These are phyloP conservation scores for Allobates femoralis DNA, from an alignment of 2,797 vertebrate species.

Conservation along the genomic window DNA sequence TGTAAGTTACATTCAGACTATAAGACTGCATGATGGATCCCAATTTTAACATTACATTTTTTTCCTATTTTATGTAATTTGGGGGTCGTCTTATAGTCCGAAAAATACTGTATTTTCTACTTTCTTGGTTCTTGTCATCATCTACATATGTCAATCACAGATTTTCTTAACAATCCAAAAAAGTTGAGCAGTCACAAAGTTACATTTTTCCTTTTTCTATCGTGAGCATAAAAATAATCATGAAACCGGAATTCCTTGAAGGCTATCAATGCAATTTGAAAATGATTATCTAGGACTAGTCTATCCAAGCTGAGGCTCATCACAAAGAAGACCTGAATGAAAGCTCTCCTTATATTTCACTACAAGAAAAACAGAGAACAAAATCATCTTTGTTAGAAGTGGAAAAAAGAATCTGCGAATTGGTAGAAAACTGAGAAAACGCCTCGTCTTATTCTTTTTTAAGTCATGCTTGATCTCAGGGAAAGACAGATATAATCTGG, in stretches of 20 bases:
- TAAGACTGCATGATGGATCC: too few relatives aligned
- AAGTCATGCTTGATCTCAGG: constrained; percentile 32
- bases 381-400: neutral
- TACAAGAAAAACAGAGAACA: neutral
- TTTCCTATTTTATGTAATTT: too few relatives aligned
- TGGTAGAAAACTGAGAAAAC: constrained; percentile 11
- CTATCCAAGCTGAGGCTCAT: neutral
- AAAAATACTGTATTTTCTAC: neutral
- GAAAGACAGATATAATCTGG: constrained; percentile 43
- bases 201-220: neutral
- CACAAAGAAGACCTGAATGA: constrained; percentile 16
- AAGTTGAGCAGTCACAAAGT: neutral
- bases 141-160: neutral
- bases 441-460: constrained; percentile 26
- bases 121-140: neutral
- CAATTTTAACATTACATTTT: too few relatives aligned
- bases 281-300: constrained; percentile 7
- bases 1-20: too few relatives aligned
- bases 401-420: constrained; percentile 7
- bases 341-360: constrained; percentile 12
- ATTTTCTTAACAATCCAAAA: neutral
- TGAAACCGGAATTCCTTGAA: neutral
- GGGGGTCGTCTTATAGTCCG: too few relatives aligned
- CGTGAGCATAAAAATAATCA: neutral
- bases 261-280: neutral